Evolutionary conservation across 2,888 invertebrate genomes (phyloP), one percentile per base, ranked within the genome.

Genomic region (Prenolepis imparis): DNA sequence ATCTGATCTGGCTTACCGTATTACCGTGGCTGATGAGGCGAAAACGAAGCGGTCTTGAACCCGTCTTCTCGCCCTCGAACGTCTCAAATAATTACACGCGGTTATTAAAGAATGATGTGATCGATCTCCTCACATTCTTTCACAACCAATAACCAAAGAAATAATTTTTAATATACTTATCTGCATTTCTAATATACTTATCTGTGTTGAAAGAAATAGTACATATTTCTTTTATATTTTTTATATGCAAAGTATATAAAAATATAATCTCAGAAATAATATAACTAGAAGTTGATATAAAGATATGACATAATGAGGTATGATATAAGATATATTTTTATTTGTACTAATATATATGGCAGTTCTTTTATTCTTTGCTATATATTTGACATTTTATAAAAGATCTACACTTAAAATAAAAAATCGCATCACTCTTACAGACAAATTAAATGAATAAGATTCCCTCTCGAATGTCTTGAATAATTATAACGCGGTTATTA

Each of bases 31-130:
- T 32, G 11, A 78, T 12, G 73, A 72, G 73, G 32, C 41, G 18
- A 59, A 72, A 70, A 59, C 28, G 28, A 11, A 41, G 4, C 57
- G 57, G 44, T 80, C 74, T 80, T 80, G 73, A 80, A 80, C 73
- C 72, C 21, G 44, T 12, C 21, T 44, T 80, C 18, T 28, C 21
- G 1, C 41, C 18, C 59, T 52, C 41, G 4, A 41, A 21, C n/a
- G 18, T 9, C 24, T 21, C 18, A n/a, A n/a, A 18, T 48, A 48
- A 48, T 48, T 48, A n/a, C n/a, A n/a, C 15, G 44, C 6, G 12
- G 15, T 48, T 48, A 18, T 48, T 48, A 18, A 28, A 28, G 28
- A 28, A 28, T 3, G 28, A 28, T 39, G 1, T 4, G 36, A 74
- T n/a, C 28, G 15, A n/a, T n/a, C n/a, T n/a, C n/a, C n/a, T n/a